Percentiles rank a stretch among this genome's conserved stretches.
Evolutionary conservation across 2,797 vertebrate species (phyloP).

Genomic region (Hydrolagus colliei): DNA sequence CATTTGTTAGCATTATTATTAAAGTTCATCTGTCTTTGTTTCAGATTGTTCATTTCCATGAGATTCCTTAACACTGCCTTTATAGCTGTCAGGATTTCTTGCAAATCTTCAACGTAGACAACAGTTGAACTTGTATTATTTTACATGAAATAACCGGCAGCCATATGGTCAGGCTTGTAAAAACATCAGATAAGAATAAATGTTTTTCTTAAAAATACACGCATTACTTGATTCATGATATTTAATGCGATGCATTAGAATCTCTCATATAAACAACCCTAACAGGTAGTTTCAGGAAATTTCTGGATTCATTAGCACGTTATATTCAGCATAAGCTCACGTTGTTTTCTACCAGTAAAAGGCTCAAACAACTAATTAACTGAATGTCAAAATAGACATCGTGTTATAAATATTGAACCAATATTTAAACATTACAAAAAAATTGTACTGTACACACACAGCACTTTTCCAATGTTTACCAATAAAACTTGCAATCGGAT

Average conservation of each 20-base stretch:
- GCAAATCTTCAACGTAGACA: neutral
- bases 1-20: neutral
- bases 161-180: neutral
- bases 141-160: neutral
- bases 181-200: neutral
- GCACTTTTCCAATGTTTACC: neutral
- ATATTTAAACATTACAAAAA: neutral
- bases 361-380: neutral
- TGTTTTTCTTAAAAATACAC: constrained; percentile 1
- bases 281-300: neutral
- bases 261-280: neutral
- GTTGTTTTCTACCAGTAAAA: neutral
- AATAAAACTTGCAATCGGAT: neutral
- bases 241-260: neutral
- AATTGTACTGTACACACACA: neutral
- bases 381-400: neutral
- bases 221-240: neutral
- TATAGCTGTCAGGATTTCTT: neutral
- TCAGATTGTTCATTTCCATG: neutral
- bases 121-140: neutral
- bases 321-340: neutral
- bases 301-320: neutral
- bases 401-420: neutral
- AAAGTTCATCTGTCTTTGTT: neutral
- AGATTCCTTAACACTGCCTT: neutral